Conservation (phyloP, 2,888 invertebrate genomes). For the Trisateles emortualis region DNA sequence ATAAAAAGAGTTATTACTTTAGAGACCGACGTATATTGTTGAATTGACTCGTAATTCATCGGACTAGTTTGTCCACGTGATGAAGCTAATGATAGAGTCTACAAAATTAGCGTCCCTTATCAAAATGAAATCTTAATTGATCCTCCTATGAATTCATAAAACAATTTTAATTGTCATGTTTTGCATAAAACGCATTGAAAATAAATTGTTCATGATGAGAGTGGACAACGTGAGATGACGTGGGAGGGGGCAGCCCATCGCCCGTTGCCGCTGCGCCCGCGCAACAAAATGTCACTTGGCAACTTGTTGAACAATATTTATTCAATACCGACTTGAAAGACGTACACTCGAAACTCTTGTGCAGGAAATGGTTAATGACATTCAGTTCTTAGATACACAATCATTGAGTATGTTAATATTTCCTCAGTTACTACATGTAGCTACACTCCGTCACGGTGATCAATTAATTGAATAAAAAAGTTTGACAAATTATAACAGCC, state of each 20-base stretch:
- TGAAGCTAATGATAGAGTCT: constrained; percentile 70
- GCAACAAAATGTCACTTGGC: constrained; percentile 81
- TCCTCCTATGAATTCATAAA: constrained; percentile 75
- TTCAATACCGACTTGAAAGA: constrained; percentile 78
- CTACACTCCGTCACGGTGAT: constrained; percentile 63
- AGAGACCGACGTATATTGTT: constrained; percentile 12
- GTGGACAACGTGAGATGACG: constrained; percentile 66
- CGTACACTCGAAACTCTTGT: constrained; percentile 77
- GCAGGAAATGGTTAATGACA: constrained; percentile 82
- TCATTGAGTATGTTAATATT: constrained; percentile 74
- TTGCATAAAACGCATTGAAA: constrained; percentile 76
- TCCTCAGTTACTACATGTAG: constrained; percentile 54
- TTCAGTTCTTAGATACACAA: constrained; percentile 79
- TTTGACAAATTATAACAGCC: constrained; percentile 77
- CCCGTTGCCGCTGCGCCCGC: constrained; percentile 51
- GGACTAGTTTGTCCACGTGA: constrained; percentile 56
- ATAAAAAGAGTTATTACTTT: not conserved
- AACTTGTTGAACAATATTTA: constrained; percentile 83
- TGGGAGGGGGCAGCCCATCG: constrained; percentile 57
- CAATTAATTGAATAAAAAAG: constrained; percentile 79
- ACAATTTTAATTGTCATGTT: constrained; percentile 81
- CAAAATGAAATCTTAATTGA: constrained; percentile 83
- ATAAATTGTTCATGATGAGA: constrained; percentile 73
- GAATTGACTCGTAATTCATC: constrained; percentile 56
- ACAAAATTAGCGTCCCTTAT: constrained; percentile 74